Evolutionary conservation across 2,113 vertebrate genomes (phyloP), one percentile per base, ranked within the genome.

Genomic region (Chlorocebus sabaeus): DNA sequence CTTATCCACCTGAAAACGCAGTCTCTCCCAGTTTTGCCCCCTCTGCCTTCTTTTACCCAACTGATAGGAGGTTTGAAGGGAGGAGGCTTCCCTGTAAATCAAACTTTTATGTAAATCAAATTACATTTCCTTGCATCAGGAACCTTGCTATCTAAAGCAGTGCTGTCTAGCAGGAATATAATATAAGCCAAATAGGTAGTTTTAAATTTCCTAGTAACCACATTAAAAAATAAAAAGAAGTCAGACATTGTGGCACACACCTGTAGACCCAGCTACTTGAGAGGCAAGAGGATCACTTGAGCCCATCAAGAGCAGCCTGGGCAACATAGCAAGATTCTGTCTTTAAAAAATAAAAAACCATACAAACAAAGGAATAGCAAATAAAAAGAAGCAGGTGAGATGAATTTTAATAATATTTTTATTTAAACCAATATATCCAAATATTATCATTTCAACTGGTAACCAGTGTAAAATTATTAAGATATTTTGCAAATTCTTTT

Each of bases 101-200:
- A 73, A 78, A 90, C 82, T 90, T 80, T 95, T 88, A 52, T 57
- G 22, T 30, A 92, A 96, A 95, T 96, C 96, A 96, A 38, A 91
- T 96, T 96, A 88, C 79, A 70, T 90, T 84, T 92, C 64, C 80
- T 82, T 93, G 45, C 43, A 61, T 73, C 64, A 70, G n/a, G 32
- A 96, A 76, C 22, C 83, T 96, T 93, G 50, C 84, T 89, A 50
- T 89, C 75, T 79, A 95, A 93, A 95, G 45, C 55, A 92, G 82
- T 8, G 12, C 79, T 76, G 61, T 89, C 57, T 23, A 80, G 76
- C 57, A 68, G 80, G 73, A 97, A 84, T 52, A 92, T 76, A 88
- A 95, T 78, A 8, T 78, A 96, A 96, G 23, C 30, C 55, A 93
- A 93, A 84, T 50, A 67, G 20, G 32, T 70, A 40, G 80, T 59